These are phyloP conservation scores for Oostethus manadensis DNA, from an alignment of 2,113 vertebrate genomes.

Conservation along the genomic window DNA sequence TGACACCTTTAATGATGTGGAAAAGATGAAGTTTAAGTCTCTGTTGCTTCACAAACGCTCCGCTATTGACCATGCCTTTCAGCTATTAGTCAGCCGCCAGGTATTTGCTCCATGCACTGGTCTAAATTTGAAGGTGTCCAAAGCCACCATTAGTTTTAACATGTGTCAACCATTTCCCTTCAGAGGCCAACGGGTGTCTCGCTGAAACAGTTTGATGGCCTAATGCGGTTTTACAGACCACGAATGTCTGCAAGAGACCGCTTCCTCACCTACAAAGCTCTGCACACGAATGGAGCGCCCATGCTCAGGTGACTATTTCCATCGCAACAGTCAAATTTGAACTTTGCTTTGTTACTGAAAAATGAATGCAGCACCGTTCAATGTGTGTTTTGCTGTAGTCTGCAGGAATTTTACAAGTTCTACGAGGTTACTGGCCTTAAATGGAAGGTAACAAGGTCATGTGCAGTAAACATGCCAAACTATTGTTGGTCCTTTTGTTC, in stretches of 20 bases:
- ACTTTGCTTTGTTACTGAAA: neutral
- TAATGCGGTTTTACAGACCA: constrained; percentile 91
- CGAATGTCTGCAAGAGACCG: constrained; percentile 85
- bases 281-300: constrained; percentile 79
- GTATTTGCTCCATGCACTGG: constrained; percentile 54
- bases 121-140: neutral
- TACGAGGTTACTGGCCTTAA: constrained; percentile 93
- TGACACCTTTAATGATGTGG: constrained; percentile 94
- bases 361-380: neutral
- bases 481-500: constrained; percentile 1
- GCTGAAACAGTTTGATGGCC: constrained; percentile 91
- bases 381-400: constrained; percentile 64
- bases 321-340: neutral
- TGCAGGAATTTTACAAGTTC: constrained; percentile 93
- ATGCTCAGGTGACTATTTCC: constrained; percentile 78
- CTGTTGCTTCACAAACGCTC: constrained; percentile 91
- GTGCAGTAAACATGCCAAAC: neutral
- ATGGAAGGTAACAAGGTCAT: constrained; percentile 83
- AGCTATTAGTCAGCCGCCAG: constrained; percentile 82
- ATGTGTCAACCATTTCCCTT: constrained; percentile 8
- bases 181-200: constrained; percentile 85
- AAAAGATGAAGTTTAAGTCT: constrained; percentile 98
- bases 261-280: constrained; percentile 90
- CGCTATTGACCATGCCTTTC: constrained; percentile 87
- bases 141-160: neutral